phyloP scores from a whole-genome alignment of 2,797 vertebrate species.

The Rhynchotus rufescens region DNA sequence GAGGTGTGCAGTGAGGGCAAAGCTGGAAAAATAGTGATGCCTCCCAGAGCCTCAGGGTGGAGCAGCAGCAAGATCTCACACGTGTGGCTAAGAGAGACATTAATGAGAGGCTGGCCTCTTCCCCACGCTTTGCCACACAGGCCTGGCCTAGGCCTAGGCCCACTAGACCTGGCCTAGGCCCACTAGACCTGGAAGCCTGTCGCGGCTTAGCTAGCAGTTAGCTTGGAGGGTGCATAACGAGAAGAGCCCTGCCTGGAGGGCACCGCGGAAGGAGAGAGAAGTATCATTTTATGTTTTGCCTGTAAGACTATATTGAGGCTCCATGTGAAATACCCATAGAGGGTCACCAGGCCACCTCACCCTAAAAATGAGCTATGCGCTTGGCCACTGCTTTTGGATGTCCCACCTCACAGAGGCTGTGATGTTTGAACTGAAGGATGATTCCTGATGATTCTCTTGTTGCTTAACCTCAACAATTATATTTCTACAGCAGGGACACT shows the following conservation, averaged over 20 bases:
- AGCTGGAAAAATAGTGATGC: slow-evolving; percentile 1
- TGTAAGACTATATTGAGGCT: not conserved
- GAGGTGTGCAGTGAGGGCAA: slow-evolving; percentile 18
- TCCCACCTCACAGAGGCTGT: not conserved
- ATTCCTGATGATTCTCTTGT: not conserved
- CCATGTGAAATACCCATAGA: not conserved
- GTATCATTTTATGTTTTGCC: not conserved
- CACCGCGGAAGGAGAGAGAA: not conserved
- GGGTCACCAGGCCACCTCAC: not conserved
- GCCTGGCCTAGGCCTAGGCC: not conserved
- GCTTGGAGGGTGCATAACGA: not conserved
- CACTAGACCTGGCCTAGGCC: not conserved
- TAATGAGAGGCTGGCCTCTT: not conserved
- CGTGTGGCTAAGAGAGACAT: accelerated
- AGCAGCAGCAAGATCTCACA: not conserved
- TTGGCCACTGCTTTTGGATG: not conserved
- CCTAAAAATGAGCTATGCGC: not conserved
- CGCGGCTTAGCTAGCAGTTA: not conserved
- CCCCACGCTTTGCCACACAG: accelerated
- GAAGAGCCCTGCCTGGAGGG: not conserved
- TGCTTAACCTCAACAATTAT: not conserved
- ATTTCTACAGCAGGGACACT: not conserved
- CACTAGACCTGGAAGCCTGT: not conserved
- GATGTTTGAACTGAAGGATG: not conserved
- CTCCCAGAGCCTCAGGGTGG: slow-evolving; percentile 2